phyloP scores from a whole-genome alignment of 2,888 invertebrate species.

The Helicoverpa assulta region DNA sequence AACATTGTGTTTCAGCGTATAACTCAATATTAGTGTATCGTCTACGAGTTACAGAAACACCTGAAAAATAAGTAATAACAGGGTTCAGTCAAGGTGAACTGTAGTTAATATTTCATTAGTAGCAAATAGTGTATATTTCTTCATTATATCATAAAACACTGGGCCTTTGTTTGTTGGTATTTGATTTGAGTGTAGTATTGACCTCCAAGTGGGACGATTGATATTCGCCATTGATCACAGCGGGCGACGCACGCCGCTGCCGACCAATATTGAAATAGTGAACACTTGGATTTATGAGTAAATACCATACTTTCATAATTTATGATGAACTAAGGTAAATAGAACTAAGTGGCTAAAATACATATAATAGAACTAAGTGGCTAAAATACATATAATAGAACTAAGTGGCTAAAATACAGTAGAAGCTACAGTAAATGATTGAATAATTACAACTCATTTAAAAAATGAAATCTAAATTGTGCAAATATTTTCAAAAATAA shows the following conservation, averaged over 20 bases:
- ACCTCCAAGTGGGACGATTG: slow-evolving; percentile 52
- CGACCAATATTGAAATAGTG: slow-evolving; percentile 49
- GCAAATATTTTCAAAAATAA: slow-evolving; percentile 3
- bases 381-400: too few relatives aligned
- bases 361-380: too few relatives aligned
- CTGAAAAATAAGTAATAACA: slow-evolving; percentile 15
- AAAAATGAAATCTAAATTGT: neutral
- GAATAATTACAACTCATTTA: too few relatives aligned
- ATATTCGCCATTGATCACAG: slow-evolving; percentile 56
- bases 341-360: too few relatives aligned
- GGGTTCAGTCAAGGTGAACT: slow-evolving; percentile 11
- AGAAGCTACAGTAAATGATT: too few relatives aligned
- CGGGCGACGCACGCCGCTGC: slow-evolving; percentile 26
- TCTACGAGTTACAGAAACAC: slow-evolving; percentile 3
- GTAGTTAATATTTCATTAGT: neutral
- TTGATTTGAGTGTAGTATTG: slow-evolving; percentile 39
- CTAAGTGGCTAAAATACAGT: too few relatives aligned
- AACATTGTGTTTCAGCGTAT: slow-evolving; percentile 4
- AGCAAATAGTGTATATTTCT: slow-evolving; percentile 23
- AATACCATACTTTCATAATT: slow-evolving; percentile 14
- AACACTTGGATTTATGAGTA: slow-evolving; percentile 36
- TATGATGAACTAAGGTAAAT: too few relatives aligned
- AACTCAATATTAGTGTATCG: slow-evolving; percentile 3
- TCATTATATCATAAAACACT: slow-evolving; percentile 26
- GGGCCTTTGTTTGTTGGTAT: slow-evolving; percentile 33